Percentiles rank a stretch among this genome's conserved stretches.
phyloP scores from a whole-genome alignment of 2,797 vertebrate species.

The Melanotaenia trifasciata region DNA sequence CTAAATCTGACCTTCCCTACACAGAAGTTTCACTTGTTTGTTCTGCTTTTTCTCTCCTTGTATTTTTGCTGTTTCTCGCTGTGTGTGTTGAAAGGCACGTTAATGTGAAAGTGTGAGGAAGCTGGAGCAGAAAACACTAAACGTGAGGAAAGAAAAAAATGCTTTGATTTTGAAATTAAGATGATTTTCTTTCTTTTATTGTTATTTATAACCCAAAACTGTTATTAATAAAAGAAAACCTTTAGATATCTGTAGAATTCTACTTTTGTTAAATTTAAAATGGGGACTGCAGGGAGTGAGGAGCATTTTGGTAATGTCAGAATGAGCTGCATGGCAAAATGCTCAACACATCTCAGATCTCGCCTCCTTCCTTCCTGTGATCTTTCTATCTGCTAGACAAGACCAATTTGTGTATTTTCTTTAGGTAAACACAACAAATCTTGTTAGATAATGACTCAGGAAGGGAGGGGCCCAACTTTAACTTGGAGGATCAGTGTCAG shows the following conservation, averaged over 20 bases:
- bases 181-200: background rate
- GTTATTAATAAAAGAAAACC: background rate
- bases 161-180: constrained; percentile 7
- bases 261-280: background rate
- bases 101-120: constrained; percentile 19
- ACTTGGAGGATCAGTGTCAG: background rate
- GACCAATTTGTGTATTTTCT: constrained; percentile 33
- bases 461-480: constrained; percentile 33
- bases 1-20: constrained; percentile 44
- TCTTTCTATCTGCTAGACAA: constrained; percentile 29
- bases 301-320: constrained; percentile 16
- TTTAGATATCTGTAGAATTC: background rate
- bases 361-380: constrained; percentile 38
- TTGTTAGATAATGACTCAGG: constrained; percentile 46
- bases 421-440: constrained; percentile 55
- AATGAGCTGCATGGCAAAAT: constrained; percentile 32
- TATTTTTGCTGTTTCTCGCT: constrained; percentile 4
- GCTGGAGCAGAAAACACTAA: constrained; percentile 34
- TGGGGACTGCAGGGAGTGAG: constrained; percentile 51
- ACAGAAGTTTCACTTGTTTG: constrained; percentile 26
- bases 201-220: background rate
- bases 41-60: constrained; percentile 1
- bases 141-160: constrained; percentile 4
- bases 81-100: constrained; percentile 20
- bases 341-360: constrained; percentile 25